These are phyloP conservation scores for Pteronotus mesoamericanus DNA, from an alignment of 2,797 vertebrate species.

Conservation along the genomic window DNA sequence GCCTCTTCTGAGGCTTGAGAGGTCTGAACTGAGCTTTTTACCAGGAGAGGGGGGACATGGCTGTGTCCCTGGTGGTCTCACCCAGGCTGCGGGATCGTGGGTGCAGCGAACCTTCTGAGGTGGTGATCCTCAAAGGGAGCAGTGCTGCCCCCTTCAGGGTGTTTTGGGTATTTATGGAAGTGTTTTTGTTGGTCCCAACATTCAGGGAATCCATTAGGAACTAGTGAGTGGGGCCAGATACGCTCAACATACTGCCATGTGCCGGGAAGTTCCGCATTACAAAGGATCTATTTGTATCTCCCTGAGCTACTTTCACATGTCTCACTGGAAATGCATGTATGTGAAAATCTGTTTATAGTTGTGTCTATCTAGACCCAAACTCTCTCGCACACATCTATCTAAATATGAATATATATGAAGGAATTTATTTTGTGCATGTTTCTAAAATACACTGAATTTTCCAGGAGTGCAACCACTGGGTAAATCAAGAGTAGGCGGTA, in stretches of 20 bases:
- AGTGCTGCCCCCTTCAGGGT: background rate
- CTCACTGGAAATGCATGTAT: background rate
- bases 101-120: background rate
- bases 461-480: background rate
- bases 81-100: background rate
- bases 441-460: slow-evolving; percentile 27
- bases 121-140: background rate
- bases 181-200: background rate
- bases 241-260: background rate
- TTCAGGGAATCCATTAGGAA: background rate
- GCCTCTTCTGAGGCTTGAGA: background rate
- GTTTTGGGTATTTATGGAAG: background rate
- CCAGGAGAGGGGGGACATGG: background rate
- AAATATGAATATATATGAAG: background rate
- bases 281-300: background rate
- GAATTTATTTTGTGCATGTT: background rate
- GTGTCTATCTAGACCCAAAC: background rate
- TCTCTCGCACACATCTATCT: background rate
- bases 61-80: background rate
- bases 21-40: background rate
- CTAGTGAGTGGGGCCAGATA: background rate
- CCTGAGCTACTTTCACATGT: background rate
- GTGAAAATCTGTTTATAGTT: background rate
- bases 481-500: background rate
- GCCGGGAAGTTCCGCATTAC: background rate